phyloP scores from a whole-genome alignment of 1,140 invertebrate genomes.

The Zaprionus tsacasi region DNA sequence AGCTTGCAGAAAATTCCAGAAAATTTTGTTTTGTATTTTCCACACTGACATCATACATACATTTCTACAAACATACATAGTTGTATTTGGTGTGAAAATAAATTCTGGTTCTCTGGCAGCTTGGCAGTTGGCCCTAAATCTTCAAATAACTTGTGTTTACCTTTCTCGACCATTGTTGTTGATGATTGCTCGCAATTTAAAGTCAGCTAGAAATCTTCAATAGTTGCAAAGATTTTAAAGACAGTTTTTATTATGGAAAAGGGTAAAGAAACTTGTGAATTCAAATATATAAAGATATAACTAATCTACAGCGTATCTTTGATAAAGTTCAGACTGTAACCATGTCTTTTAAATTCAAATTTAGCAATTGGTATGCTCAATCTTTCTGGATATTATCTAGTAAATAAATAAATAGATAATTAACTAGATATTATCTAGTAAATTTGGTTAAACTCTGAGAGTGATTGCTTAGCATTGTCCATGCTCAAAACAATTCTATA shows the following conservation, averaged over 20 bases:
- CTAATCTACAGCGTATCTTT: too few species aligned
- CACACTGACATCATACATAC: neutral
- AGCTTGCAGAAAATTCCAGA: slow-evolving; percentile 31
- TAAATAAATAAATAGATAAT: too few species aligned
- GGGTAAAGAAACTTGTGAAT: too few species aligned
- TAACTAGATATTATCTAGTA: too few species aligned
- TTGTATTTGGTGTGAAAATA: slow-evolving; percentile 40
- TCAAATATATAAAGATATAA: too few species aligned
- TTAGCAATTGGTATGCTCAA: too few species aligned
- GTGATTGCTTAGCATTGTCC: neutral
- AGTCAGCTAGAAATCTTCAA: neutral
- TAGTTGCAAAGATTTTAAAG: neutral
- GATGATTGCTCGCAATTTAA: neutral
- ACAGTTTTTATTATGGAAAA: neutral
- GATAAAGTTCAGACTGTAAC: too few species aligned
- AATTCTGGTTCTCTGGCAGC: slow-evolving; percentile 21
- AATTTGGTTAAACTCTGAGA: too few species aligned
- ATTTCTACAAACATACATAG: neutral
- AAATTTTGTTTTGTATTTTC: slow-evolving; percentile 35
- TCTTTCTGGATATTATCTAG: too few species aligned
- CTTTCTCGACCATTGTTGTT: slow-evolving; percentile 2
- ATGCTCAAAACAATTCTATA: neutral
- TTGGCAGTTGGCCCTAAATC: slow-evolving; percentile 31
- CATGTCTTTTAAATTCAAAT: too few species aligned
- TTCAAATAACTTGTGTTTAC: slow-evolving; percentile 38